Base-by-base conservation (phyloP, 1,140 invertebrate species). In the Camponotus pennsylvanicus region DNA sequence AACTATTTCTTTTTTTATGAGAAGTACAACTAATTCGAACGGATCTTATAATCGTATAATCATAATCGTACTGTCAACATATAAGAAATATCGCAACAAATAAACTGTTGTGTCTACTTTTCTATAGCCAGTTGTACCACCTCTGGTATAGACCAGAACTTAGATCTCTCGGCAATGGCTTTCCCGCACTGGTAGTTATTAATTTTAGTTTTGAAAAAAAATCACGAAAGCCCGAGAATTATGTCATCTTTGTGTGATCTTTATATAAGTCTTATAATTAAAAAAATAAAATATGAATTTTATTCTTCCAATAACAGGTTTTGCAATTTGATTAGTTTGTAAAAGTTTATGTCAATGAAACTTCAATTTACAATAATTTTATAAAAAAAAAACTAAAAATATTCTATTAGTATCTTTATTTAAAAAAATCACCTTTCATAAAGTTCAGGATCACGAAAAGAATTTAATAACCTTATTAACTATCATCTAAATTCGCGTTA, bases 151-250 rank as follows among this genome's bases (percentile, higher is more conserved):
- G 78, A 73, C 7, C 18, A 42, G 79, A 75, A 90, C 78, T 86
- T 87, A 90, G 78, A 85, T 84, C 88, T 89, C 32, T 45, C n/a
- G 6, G 52, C 34, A 52, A 70, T n/a, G 27, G 13, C 11, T 71
- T 13, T 73, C 71, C 55, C 3, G n/a, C 15, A 15, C 45, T 45
- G 34, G 21, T 52, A 57, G 79, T 89, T 89, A 90, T 90, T 89
- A 88, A 87, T 89, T 87, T 89, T 63, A 52, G 15, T 73, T 83
- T 89, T 40, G 32, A 77, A 86, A 83, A 71, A 66, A 64, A 69
- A 61, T 69, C 27, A 27, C 27, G 27, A 34, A 11, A 5, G 0
- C 42, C 4, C 37, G 59, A 85, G 15, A 67, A 78, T 21, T 1
- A 21, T 34, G 13, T 13, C 21, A 13, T 40, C 21, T 42, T 77